Base-by-base conservation (phyloP, 2,113 vertebrate genomes). In the Centropus unirufus region DNA sequence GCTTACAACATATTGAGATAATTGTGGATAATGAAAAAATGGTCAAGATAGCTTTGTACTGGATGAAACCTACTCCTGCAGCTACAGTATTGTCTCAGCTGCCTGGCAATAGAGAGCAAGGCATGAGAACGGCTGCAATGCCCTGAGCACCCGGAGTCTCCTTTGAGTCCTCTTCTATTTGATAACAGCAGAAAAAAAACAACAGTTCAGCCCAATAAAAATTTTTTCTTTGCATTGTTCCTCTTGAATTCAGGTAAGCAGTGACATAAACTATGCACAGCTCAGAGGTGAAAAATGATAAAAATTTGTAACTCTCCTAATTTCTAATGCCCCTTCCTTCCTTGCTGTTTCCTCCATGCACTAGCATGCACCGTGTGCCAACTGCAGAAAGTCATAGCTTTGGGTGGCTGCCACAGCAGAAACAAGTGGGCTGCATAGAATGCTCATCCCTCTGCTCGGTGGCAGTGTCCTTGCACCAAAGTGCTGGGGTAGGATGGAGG, bases 361-460 rank as follows among this genome's bases (percentile, higher is more conserved):
- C 34, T 4, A 20, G 19, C 20, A 20, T 0, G 2, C 7, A 20
- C 4, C 55, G 12, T 18, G 17, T 27, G 54, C 23, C 6, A 1
- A 5, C 36, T 36, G 77, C 27, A 46, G 15, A 5, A 19, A 29
- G 12, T 8, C 3, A 1, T 9, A 5, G 6, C 42, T 55, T 21
- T 1, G 0, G 19, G 40, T 9, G 49, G 11, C 58, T 51, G 44
- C 47, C 20, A 20, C 21, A 49, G 9, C 27, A 30, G 61, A 14
- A 1, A 0, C 0, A 0, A 30, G 8, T 46, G 47, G 47, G 54
- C 39, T 39, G 15, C 55, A 32, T 59, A 0, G 0, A 24, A 58
- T 0, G 0, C 52, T 66, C 5, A 8, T 8, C 18, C 47, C 0
- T 24, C 39, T 14, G 30, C 76, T 26, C 34, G 4, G n/a, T 3